Conservation (phyloP, 1,140 invertebrate species). For the Coenobita brevimanus region DNA sequence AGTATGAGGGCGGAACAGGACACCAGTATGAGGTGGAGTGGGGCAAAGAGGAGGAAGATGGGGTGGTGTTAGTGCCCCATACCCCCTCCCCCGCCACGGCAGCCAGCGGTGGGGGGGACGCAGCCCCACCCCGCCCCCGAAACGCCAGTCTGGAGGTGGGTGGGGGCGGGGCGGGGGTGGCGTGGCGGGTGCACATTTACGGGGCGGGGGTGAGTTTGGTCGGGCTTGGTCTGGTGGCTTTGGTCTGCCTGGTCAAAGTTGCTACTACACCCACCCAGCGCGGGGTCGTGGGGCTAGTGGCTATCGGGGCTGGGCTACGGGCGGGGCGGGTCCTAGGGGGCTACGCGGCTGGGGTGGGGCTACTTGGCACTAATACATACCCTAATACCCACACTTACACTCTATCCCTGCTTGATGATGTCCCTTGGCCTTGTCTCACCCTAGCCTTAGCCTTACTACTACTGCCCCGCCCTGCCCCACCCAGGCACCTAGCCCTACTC, state of each 20-base stretch:
- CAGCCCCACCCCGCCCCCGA: not conserved
- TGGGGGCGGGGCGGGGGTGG: slow-evolving; percentile 4
- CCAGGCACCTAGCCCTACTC: slow-evolving; percentile 12
- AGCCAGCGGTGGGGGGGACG: not conserved
- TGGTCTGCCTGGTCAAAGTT: not conserved
- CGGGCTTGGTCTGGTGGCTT: slow-evolving; percentile 1
- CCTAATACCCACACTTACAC: not conserved
- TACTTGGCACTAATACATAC: too few relatives aligned
- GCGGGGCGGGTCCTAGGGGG: not conserved
- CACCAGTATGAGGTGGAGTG: too few relatives aligned
- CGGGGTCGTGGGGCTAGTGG: not conserved
- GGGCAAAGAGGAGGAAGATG: too few relatives aligned
- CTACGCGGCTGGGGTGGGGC: not conserved
- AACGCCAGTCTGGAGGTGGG: not conserved
- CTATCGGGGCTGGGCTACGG: slow-evolving; percentile 13
- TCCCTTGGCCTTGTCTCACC: slow-evolving; percentile 28
- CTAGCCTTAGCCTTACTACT: slow-evolving; percentile 27
- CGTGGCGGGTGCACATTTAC: slow-evolving; percentile 45
- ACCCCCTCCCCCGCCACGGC: not conserved
- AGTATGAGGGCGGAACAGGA: too few relatives aligned
- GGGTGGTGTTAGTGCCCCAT: not conserved
- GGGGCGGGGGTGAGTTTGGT: slow-evolving; percentile 3
- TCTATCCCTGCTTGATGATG: not conserved
- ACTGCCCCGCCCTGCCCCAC: not conserved
- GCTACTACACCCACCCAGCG: not conserved